phyloP scores from a whole-genome alignment of 2,113 vertebrate species.

The Cyphomyrus plagiostoma region DNA sequence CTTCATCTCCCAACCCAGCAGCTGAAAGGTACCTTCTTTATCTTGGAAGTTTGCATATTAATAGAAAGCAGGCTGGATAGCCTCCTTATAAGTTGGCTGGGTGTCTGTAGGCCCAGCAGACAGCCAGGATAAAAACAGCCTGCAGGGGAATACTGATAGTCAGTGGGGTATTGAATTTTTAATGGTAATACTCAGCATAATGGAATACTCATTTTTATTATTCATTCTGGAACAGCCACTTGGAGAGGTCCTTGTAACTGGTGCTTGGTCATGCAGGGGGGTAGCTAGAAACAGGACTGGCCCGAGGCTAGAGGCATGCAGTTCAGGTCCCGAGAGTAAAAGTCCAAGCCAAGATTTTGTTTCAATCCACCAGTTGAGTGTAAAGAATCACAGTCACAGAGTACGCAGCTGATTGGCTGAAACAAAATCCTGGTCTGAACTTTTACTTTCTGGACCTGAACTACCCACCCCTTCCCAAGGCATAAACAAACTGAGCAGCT shows the following conservation, averaged over 20 bases:
- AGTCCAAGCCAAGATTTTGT: background rate
- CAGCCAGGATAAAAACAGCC: background rate
- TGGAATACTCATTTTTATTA: background rate
- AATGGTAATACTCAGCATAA: conserved; percentile 6
- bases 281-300: background rate
- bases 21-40: background rate
- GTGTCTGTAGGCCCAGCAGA: background rate
- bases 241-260: background rate
- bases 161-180: conserved; percentile 5
- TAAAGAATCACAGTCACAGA: too few relatives aligned
- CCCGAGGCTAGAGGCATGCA: background rate
- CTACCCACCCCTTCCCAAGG: background rate
- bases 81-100: background rate
- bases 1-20: background rate
- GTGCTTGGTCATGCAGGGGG: background rate
- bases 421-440: background rate
- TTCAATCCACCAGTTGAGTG: background rate
- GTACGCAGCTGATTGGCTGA: background rate
- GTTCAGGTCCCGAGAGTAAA: background rate
- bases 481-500: background rate
- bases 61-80: background rate
- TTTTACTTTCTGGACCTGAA: background rate
- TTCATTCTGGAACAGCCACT: background rate
- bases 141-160: background rate
- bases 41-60: conserved; percentile 1